Base-by-base conservation (phyloP, 2,113 vertebrate genomes). In the Lepus timidus region DNA sequence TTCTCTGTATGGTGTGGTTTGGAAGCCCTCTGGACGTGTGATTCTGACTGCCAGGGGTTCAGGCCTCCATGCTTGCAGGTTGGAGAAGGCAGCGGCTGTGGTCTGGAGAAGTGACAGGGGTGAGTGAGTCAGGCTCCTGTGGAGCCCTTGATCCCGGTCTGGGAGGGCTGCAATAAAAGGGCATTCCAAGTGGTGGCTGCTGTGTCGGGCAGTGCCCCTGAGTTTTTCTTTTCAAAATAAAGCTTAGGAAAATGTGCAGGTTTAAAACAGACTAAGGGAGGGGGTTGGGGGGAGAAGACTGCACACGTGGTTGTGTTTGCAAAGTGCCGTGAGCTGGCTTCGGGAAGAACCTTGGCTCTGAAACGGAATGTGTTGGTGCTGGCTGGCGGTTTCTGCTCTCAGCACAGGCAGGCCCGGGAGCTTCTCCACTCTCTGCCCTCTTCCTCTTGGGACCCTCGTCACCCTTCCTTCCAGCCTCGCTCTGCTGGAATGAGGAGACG, bases 61-160 rank as follows among this genome's bases (percentile, higher is more conserved):
- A 16, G 29, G 9, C 36, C 12, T 82, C 49, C 6, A 10, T 0
- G 4, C 3, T 6, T n/a, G 13, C 0, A 9, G 39, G 22, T 14
- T 78, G 39, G 62, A 67, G 88, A 67, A 79, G 23, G 36, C 19
- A 61, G 49, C 25, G 27, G n/a, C 36, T 49, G 67, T 58, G 16
- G 64, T 58, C 29, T 11, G 0, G 44, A 23, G 74, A 74, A 55
- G 7, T 20, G 6, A 3, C 3, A 27, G 58, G 17, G 19, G 2
- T 78, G 25, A 27, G 29, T 3, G 19, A 52, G 44, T 25, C n/a
- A 1, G 25, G 44, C 8, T 82, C 14, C 33, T 64, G 51, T 58
- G 61, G 39, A 64, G 7, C 4, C 10, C 29, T 36, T 80, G 75
- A 27, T 73, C 67, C 31, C 62, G 62, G 16, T 67, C 3, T 51